Base-by-base conservation (phyloP, 2,797 vertebrate species). In the Cygnus olor region DNA sequence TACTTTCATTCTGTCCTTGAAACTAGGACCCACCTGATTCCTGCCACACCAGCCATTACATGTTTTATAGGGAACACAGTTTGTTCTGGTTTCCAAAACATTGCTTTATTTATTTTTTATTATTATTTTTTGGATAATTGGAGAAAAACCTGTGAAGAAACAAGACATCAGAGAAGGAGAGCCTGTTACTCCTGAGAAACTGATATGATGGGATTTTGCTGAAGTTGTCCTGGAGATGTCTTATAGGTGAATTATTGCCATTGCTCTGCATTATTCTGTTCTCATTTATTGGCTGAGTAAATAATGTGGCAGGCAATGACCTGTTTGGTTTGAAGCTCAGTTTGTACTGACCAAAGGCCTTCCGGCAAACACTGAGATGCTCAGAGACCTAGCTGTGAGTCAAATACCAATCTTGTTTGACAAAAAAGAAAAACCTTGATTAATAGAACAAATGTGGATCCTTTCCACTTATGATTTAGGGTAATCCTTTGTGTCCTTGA, bases 401-500 rank as follows among this genome's bases (percentile, higher is more conserved):
- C 49, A 90, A 58, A 58, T 72, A 72, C 2, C 9, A 92, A 80
- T 89, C 49, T 51, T 5, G 2, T 69, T 61, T 57, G 69, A 84
- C 19, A 51, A 77, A 87, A 40, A 54, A 74, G 66, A 68, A 66
- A 86, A 89, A 73, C 25, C n/a, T 83, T 90, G 77, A 80, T 93
- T 92, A 94, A 88, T 18, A 88, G 38, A 74, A 89, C 5, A 89
- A 96, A 90, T 38, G 30, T 30, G 76, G 51, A 74, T 73, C 45
- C 86, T 93, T 94, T 87, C 57, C 84, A n/a, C 51, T 88, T 80
- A 72, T 85, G 8, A 0, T 92, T 93, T 74, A 80, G 88, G 65
- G 81, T 92, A 90, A 96, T 95, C 80, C 74, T 94, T 89, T 80
- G 76, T 83, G 93, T 96, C 94, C 93, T 94, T 94, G 95, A 90